phyloP scores from a whole-genome alignment of 2,797 vertebrate species.

The Myotis myotis region DNA sequence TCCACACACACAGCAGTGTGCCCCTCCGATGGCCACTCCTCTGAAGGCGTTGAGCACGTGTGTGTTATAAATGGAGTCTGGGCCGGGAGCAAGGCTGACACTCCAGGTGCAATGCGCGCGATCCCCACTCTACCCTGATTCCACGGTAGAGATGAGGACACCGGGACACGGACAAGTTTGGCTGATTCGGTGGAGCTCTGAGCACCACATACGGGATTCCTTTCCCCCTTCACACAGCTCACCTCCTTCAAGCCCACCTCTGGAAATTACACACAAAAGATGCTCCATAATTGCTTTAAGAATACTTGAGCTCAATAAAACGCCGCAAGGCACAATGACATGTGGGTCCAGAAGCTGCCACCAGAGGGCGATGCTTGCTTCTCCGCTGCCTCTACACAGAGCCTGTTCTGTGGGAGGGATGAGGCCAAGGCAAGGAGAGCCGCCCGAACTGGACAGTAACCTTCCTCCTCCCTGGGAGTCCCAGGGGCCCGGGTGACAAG shows the following conservation, averaged over 20 bases:
- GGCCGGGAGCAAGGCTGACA: not conserved
- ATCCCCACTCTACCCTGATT: accelerated
- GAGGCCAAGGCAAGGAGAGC: not conserved
- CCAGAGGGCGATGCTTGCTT: not conserved
- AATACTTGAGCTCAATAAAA: not conserved
- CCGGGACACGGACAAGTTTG: not conserved
- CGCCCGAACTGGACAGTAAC: accelerated
- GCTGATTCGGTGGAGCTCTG: not conserved
- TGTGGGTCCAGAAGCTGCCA: not conserved
- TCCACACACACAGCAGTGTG: accelerated
- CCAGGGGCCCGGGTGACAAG: not conserved
- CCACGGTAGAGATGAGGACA: too few species aligned
- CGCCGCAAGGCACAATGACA: accelerated
- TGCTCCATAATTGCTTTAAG: not conserved
- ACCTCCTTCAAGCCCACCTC: not conserved
- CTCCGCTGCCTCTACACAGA: not conserved
- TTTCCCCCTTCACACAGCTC: not conserved
- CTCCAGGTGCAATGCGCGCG: accelerated
- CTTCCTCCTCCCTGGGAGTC: not conserved
- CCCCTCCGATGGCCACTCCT: not conserved
- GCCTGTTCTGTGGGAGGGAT: not conserved
- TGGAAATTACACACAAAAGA: not conserved
- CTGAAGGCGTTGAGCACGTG: accelerated
- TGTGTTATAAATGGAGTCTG: not conserved
- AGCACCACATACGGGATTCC: not conserved